A percentile compares a stretch with the other conserved stretches of the same genome.
Conservation (phyloP, 1,140 invertebrate species). For the Nephotettix cincticeps region DNA sequence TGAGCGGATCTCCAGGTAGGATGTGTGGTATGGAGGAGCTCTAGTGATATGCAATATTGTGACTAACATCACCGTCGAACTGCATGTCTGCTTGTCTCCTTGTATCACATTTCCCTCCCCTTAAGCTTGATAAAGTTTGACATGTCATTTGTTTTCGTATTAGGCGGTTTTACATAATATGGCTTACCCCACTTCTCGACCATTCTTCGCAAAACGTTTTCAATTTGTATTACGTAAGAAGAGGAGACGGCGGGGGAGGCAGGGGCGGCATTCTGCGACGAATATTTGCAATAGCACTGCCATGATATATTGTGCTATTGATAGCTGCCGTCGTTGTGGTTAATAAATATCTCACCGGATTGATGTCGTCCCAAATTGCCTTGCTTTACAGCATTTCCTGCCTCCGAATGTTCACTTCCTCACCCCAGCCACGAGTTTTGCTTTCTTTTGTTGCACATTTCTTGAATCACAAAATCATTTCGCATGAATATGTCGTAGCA, state of each 20-base stretch:
- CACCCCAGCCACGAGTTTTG: background rate
- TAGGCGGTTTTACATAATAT: slow-evolving; percentile 26
- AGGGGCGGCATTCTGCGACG: background rate
- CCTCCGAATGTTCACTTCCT: background rate
- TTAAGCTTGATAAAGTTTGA: slow-evolving; percentile 7
- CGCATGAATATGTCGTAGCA: background rate
- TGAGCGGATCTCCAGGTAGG: too few species aligned
- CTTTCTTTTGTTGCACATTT: background rate
- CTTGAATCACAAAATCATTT: background rate
- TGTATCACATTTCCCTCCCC: background rate
- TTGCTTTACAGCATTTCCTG: slow-evolving; percentile 9
- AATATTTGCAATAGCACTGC: slow-evolving; percentile 8
- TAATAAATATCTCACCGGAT: slow-evolving; percentile 14
- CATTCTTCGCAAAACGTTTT: slow-evolving; percentile 26
- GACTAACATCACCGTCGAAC: too few species aligned
- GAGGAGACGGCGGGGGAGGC: background rate
- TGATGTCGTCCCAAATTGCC: background rate
- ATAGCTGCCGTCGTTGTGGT: slow-evolving; percentile 11
- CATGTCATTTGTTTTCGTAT: slow-evolving; percentile 25
- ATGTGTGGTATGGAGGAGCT: too few species aligned
- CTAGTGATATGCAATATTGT: too few species aligned
- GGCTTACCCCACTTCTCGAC: background rate
- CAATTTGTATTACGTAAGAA: slow-evolving; percentile 21
- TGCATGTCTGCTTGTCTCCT: too few species aligned
- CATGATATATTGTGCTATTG: slow-evolving; percentile 24